A percentile compares a stretch with the other conserved stretches of the same genome.
These are phyloP conservation scores for Clarias pachynema DNA, from an alignment of 2,797 vertebrate species.

Conservation along the genomic window DNA sequence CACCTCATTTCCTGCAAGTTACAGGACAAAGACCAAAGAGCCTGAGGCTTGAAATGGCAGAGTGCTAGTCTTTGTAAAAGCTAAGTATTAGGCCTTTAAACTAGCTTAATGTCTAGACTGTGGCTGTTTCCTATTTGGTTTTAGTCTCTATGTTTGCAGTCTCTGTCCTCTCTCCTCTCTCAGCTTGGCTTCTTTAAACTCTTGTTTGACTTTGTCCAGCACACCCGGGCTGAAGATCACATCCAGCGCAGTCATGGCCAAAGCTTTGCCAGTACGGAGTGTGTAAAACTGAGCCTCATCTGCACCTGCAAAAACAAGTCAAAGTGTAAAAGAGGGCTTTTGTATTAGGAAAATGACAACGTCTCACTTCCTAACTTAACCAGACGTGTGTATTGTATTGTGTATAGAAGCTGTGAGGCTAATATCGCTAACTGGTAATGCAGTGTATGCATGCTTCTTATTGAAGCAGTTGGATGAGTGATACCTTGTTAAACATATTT, in stretches of 20 bases:
- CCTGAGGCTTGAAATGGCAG: background rate
- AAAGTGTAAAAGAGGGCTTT: background rate
- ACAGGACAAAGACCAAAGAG: background rate
- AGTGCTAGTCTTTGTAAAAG: too few species aligned
- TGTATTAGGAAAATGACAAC: background rate
- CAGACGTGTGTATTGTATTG: background rate
- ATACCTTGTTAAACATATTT: background rate
- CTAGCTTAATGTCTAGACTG: background rate
- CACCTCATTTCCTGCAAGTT: background rate
- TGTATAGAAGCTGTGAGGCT: background rate
- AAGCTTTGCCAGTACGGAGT: constrained; percentile 81
- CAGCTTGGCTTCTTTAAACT: constrained; percentile 75
- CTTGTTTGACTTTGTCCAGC: constrained; percentile 74
- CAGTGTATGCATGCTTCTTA: background rate
- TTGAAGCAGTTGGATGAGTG: background rate
- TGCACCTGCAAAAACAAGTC: constrained; percentile 71
- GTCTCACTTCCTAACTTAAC: background rate
- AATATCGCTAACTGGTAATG: background rate
- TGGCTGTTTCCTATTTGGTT: background rate
- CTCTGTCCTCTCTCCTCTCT: constrained; percentile 67
- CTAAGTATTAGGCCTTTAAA: background rate
- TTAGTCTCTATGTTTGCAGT: background rate
- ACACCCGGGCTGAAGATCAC: constrained; percentile 80
- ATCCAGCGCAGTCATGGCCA: constrained; percentile 87
- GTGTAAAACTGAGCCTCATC: constrained; percentile 81